Evolutionary conservation across 2,888 invertebrate genomes (phyloP).

Genomic region (Strigamia maritima): DNA sequence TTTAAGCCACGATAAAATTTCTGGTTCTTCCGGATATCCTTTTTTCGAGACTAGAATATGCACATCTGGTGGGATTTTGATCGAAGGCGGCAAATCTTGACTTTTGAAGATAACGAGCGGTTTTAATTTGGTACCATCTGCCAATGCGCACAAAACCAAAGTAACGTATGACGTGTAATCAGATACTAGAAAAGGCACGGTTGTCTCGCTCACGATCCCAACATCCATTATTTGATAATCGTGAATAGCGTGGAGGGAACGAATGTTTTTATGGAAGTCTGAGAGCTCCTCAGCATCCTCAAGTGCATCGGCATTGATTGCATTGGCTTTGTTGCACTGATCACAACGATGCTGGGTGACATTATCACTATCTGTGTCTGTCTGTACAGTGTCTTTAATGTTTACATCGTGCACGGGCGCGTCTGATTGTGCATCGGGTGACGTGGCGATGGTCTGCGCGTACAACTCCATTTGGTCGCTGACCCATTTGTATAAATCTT

Average conservation of each 20-base stretch:
- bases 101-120: neutral
- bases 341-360: neutral
- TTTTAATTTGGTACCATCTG: neutral
- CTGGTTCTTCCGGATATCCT: neutral
- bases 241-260: neutral
- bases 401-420: neutral
- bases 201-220: neutral
- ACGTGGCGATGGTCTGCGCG: neutral
- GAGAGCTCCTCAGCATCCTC: neutral
- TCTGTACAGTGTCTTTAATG: too few relatives aligned
- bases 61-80: neutral
- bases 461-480: neutral
- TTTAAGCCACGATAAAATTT: slow-evolving; percentile 18
- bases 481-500: neutral
- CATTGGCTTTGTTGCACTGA: neutral
- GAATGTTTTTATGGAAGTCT: neutral
- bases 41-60: neutral
- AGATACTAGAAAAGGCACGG: neutral
- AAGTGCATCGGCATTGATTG: neutral
- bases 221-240: neutral
- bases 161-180: neutral
- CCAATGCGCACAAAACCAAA: neutral
- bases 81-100: neutral
- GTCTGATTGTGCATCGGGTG: neutral
- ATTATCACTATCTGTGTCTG: neutral